Conservation (phyloP, 1,140 invertebrate genomes). For the Hyposmocoma kahamanoa region DNA sequence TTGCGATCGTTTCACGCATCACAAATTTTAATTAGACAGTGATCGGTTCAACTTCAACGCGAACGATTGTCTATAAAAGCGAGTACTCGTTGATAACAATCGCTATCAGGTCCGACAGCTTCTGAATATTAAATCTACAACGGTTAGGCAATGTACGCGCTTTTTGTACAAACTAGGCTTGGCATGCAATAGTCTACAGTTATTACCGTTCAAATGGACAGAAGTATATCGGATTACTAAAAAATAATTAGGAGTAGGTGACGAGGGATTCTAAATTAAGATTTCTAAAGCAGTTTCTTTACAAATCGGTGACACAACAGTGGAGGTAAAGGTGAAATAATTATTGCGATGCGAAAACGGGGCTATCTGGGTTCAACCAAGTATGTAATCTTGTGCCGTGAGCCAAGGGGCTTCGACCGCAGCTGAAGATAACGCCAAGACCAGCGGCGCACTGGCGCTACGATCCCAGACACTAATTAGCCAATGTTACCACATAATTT, state of each 20-base stretch:
- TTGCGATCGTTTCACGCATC: slow-evolving; percentile 62
- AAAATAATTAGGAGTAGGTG: too few species aligned
- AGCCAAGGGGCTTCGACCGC: slow-evolving; percentile 57
- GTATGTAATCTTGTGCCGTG: slow-evolving; percentile 54
- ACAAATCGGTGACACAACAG: too few species aligned
- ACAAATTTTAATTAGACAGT: slow-evolving; percentile 69
- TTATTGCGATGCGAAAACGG: slow-evolving; percentile 32
- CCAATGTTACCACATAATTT: too few species aligned
- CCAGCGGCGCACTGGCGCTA: slow-evolving; percentile 9
- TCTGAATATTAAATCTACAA: slow-evolving; percentile 42
- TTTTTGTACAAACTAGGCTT: too few species aligned
- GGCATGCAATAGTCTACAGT: too few species aligned
- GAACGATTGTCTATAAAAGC: slow-evolving; percentile 46
- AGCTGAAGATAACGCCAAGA: slow-evolving; percentile 43
- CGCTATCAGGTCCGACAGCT: slow-evolving; percentile 25
- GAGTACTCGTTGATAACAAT: slow-evolving; percentile 28
- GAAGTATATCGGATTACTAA: too few species aligned
- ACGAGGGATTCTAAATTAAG: too few species aligned
- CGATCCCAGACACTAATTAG: slow-evolving; percentile 8
- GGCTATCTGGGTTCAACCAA: slow-evolving; percentile 58
- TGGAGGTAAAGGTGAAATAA: slow-evolving; percentile 25
- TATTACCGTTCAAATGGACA: too few species aligned
- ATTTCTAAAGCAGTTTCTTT: too few species aligned
- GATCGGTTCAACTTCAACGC: slow-evolving; percentile 45
- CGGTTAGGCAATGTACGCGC: slow-evolving; percentile 13